Evolutionary conservation across 2,113 vertebrate species (phyloP), one percentile per base, ranked within the genome.

Genomic region (Dinomys branickii): DNA sequence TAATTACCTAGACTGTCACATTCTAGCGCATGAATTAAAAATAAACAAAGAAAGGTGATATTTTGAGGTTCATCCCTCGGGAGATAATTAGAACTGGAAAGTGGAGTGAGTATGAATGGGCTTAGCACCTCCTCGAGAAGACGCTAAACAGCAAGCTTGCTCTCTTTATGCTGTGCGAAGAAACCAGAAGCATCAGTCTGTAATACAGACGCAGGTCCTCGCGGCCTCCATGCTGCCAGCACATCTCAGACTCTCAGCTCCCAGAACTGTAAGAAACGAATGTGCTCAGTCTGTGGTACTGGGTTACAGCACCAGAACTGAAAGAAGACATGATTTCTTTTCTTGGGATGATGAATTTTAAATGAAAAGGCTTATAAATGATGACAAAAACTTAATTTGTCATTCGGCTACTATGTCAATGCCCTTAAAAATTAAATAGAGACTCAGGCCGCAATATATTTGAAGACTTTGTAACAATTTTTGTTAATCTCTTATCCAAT

Each of bases 111-210:
- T 13, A 9, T 33, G n/a, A 69, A 35, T 38, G 28, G 2, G 1
- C 44, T 56, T 47, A 44, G 16, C 33, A 56, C 19, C 35, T 22
- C 56, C 16, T 16, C 44, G 52, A 82, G n/a, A 58, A 69, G 16
- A 56, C 22, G 4, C 4, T 4, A 35, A 35, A 82, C 24, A 67
- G 22, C 35, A 38, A 33, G 24, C 26, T 67, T 33, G 6, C 17
- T 28, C 4, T 17, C 12, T 82, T 7, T 10, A 9, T 47, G 10
- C 0, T 3, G 4, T 12, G 11, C 38, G 22, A 30, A 3, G 7
- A n/a, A 73, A 28, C n/a, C 33, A 77, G 47, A 65, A 30, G 4
- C 11, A n/a, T 35, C 20, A 22, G 4, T 44, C 6, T 67, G 28
- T 6, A 33, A 26, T 3, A 2, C 28, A 58, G 7, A 16, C 7